Percentiles rank a stretch among this genome's conserved stretches.
phyloP scores from a whole-genome alignment of 1,140 invertebrate species.

The Pogonognathellus flavescens region DNA sequence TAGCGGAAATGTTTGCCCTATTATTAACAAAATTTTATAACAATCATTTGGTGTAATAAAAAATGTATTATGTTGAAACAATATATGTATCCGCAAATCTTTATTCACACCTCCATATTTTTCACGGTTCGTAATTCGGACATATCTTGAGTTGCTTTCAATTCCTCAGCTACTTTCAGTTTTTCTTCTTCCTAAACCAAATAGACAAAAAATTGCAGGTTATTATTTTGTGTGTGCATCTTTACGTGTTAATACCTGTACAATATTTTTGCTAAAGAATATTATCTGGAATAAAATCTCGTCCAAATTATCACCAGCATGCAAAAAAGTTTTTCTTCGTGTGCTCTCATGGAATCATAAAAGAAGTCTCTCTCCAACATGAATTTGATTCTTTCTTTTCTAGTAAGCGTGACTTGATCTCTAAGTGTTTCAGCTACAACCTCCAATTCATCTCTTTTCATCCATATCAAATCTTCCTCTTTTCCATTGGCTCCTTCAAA shows the following conservation, averaged over 20 bases:
- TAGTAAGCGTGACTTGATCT: slow-evolving; percentile 39
- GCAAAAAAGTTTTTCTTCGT: slow-evolving; percentile 11
- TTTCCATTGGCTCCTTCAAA: slow-evolving; percentile 46
- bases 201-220: too few relatives aligned
- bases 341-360: neutral
- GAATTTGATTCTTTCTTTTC: slow-evolving; percentile 49
- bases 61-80: neutral
- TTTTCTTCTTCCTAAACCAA: slow-evolving; percentile 2
- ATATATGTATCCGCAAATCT: neutral
- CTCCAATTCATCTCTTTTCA: slow-evolving; percentile 56
- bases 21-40: neutral
- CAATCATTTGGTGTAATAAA: neutral
- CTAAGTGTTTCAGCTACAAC: slow-evolving; percentile 39
- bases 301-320: slow-evolving; percentile 17
- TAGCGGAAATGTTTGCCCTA: slow-evolving; percentile 57
- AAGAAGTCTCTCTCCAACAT: slow-evolving; percentile 55
- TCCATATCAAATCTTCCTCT: slow-evolving; percentile 2
- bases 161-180: neutral
- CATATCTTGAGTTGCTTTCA: slow-evolving; percentile 39
- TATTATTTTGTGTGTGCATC: too few relatives aligned
- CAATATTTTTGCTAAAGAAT: neutral
- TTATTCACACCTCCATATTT: slow-evolving; percentile 37
- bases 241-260: too few relatives aligned
- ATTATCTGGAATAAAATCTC: neutral
- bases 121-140: slow-evolving; percentile 44